Base-by-base conservation (phyloP, 23 tunicate species). In the Aplidium turbinatum region DNA sequence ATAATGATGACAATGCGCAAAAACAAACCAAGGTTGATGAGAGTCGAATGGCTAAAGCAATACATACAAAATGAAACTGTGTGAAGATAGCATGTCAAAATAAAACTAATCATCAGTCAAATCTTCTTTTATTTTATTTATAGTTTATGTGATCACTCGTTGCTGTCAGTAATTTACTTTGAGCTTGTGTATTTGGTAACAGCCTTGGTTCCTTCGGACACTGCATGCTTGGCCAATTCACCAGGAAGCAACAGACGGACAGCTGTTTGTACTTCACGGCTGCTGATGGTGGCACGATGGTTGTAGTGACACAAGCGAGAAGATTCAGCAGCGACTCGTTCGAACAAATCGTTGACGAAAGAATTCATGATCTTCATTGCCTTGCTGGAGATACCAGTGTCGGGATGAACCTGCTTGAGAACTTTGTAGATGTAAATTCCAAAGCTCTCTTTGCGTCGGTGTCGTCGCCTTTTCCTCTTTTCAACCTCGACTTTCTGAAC, bases 291-390 rank as follows among this genome's bases (percentile, higher is more conserved):
- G 19, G 81, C 73, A 2, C 85, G 84, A 47, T 80, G 62, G 94
- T 85, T 85, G 85, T 79, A 86, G 34, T 35, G 61, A 38, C 63
- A 52, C 46, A 86, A 70, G 21, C 92, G 78, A 23, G 92, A 54
- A 31, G 92, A 64, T 38, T 85, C 92, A 18, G 29, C 42, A 22
- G 92, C 92, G 20, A 85, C 64, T 31, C 84, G 63, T 46, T 85
- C 94, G 71, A 86, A 86, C 47, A 81, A 27, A 54, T 75, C 87
- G 76, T 77, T 62, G 48, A 87, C 87, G 31, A 87, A 87, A 18
- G 94, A 86, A 38, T 86, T 86, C 94, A 80, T 86, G 86, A 86
- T 86, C 73, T 48, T 76, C 89, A 83, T 83, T 0, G 82, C 89
- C 40, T 36, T 66, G 82, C 82, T 83, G 1, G 89, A 75, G 46